Conservation (phyloP, 2,113 vertebrate species). For the Bos taurus region DNA sequence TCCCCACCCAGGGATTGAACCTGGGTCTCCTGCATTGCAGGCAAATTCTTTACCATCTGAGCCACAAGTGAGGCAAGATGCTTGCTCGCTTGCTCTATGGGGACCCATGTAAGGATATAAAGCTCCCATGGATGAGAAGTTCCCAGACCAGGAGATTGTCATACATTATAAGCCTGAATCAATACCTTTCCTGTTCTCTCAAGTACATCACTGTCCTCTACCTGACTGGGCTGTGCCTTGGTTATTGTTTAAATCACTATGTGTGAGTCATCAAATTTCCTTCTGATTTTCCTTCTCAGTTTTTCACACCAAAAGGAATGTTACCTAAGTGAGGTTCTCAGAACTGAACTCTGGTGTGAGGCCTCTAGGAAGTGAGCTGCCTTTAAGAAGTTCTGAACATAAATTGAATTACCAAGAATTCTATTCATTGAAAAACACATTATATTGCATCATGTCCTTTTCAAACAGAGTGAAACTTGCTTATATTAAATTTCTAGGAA, state of each 20-base stretch:
- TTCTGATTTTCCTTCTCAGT: background rate
- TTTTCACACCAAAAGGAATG: background rate
- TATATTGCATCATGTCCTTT: slow-evolving; percentile 76
- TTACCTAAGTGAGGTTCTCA: slow-evolving; percentile 24
- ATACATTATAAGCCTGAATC: background rate
- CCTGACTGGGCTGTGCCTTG: background rate
- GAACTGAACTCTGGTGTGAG: slow-evolving; percentile 19
- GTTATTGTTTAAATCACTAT: background rate
- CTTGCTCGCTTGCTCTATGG: background rate
- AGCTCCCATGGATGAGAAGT: background rate
- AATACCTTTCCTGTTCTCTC: background rate
- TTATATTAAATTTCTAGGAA: slow-evolving; percentile 77
- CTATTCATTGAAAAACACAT: slow-evolving; percentile 76
- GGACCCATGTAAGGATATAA: background rate
- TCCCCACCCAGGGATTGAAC: background rate
- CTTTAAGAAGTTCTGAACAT: slow-evolving; percentile 72
- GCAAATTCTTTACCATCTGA: background rate
- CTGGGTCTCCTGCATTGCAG: background rate
- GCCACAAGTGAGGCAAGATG: background rate
- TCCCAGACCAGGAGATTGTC: background rate
- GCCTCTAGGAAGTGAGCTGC: slow-evolving; percentile 31
- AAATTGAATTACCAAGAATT: slow-evolving; percentile 76
- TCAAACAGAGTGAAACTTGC: slow-evolving; percentile 77
- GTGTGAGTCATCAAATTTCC: background rate
- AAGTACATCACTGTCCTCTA: background rate